These are phyloP conservation scores for Coccyzus lansbergi DNA, from an alignment of 2,797 vertebrate genomes.

Conservation along the genomic window DNA sequence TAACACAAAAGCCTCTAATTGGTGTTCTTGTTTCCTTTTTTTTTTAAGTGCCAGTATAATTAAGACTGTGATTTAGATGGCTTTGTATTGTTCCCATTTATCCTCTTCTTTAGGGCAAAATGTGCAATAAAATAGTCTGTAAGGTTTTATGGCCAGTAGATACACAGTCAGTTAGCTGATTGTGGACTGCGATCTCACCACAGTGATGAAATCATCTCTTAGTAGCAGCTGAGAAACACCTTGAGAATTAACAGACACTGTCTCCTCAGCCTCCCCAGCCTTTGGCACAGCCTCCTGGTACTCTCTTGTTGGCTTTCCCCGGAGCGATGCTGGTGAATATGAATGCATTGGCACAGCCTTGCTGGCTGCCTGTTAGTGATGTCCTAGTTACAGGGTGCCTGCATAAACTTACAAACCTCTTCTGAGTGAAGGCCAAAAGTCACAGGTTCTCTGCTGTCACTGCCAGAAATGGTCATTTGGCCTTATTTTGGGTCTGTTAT, in stretches of 20 bases:
- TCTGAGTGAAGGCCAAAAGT: not conserved
- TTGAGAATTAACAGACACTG: not conserved
- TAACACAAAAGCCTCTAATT: not conserved
- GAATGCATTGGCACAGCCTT: not conserved
- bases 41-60: not conserved
- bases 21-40: not conserved
- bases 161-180: rapidly evolving
- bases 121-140: rapidly evolving
- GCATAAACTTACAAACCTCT: not conserved
- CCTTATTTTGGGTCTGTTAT: not conserved
- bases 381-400: not conserved
- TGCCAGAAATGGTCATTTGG: not conserved
- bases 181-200: not conserved
- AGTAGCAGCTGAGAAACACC: not conserved
- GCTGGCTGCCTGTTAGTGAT: not conserved
- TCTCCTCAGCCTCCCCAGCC: rapidly evolving
- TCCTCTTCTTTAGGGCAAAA: not conserved
- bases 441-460: not conserved
- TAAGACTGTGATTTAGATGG: not conserved
- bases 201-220: not conserved
- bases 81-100: not conserved
- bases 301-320: not conserved
- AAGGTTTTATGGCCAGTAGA: not conserved
- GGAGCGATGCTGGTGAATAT: rapidly evolving
- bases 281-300: not conserved